Evolutionary conservation across 2,113 vertebrate genomes (phyloP), one percentile per base, ranked within the genome.

Genomic region (Daboia siamensis): DNA sequence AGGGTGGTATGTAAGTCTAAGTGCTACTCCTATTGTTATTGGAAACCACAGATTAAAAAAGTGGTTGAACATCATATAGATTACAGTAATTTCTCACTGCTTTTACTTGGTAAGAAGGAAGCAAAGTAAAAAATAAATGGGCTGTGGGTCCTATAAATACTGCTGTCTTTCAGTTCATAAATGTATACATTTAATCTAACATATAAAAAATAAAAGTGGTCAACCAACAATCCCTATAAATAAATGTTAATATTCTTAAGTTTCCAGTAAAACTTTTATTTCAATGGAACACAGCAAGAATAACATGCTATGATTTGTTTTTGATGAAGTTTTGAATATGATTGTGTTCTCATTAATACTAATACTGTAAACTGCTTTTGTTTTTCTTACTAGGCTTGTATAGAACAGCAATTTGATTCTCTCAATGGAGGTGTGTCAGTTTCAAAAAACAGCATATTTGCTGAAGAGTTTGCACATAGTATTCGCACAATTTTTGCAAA

Each of bases 321-420:
- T 10, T 84, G 89, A 74, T 15, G 10, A 26, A 86, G 46, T 86
- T 48, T 12, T 92, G 4, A 17, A 84, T 3, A 13, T 12, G 51
- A 5, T 39, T 59, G 21, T 8, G 55, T 61, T 92, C 61, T 88
- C 39, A 20, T 4, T 80, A 9, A 10, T 4, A 13, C 80, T 93
- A 5, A 87, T 15, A 4, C 51, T 56, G 13, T 69, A 26, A 29
- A 44, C 74, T 0, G 69, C 10, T 91, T 85, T 93, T 10, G 15
- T 64, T 93, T 93, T 92, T 54, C 86, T 84, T 94, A 0, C 92
- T 57, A 99, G 99, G 98, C 98, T 54, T 99, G 99, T 96, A 98
- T 99, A 96, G 99, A 99, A 93, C 99, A 99, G 69, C 98, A 99
- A 0, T 99, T 99, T 96, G 99, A 99, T 97, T 98, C 98, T 92